Evolutionary conservation across 2,888 invertebrate genomes (phyloP).

Genomic region (Sycophila texana): DNA sequence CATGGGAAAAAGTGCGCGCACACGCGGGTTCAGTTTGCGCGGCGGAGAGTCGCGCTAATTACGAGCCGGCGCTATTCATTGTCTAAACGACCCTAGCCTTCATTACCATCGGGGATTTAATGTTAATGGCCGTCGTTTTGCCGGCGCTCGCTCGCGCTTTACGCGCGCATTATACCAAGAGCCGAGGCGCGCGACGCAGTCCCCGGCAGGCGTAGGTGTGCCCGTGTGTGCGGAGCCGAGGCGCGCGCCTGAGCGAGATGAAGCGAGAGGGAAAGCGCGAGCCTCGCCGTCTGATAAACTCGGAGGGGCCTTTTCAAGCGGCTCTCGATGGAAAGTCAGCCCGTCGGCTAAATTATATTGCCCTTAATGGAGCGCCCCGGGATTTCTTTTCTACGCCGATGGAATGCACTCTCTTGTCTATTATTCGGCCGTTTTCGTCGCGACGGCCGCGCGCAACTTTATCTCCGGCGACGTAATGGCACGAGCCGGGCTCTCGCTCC

Average conservation of each 20-base stretch:
- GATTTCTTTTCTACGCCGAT: conserved; percentile 50
- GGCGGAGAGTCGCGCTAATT: conserved; percentile 52
- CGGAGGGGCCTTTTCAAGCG: neutral
- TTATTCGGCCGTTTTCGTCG: conserved; percentile 46
- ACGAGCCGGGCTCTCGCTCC: neutral
- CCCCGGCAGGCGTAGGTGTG: neutral
- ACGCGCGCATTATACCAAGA: conserved; percentile 22
- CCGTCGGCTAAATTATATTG: conserved; percentile 52
- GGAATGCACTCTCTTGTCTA: conserved; percentile 47
- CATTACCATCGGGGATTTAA: conserved; percentile 56
- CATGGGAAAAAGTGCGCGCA: conserved; percentile 28
- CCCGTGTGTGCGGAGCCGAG: neutral
- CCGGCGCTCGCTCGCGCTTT: conserved; percentile 32
- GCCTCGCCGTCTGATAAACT: neutral
- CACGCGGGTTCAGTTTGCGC: neutral
- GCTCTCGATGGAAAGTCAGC: conserved; percentile 44
- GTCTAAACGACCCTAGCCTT: conserved; percentile 56
- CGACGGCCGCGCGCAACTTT: neutral
- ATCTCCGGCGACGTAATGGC: conserved; percentile 6
- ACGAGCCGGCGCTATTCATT: conserved; percentile 56
- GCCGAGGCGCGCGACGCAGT: neutral
- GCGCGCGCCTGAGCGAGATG: too few relatives aligned
- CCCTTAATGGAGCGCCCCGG: conserved; percentile 49
- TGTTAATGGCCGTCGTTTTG: conserved; percentile 55
- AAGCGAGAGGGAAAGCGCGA: neutral